Conservation (phyloP, 2,888 invertebrate genomes). For the Augochlorella aurata region DNA sequence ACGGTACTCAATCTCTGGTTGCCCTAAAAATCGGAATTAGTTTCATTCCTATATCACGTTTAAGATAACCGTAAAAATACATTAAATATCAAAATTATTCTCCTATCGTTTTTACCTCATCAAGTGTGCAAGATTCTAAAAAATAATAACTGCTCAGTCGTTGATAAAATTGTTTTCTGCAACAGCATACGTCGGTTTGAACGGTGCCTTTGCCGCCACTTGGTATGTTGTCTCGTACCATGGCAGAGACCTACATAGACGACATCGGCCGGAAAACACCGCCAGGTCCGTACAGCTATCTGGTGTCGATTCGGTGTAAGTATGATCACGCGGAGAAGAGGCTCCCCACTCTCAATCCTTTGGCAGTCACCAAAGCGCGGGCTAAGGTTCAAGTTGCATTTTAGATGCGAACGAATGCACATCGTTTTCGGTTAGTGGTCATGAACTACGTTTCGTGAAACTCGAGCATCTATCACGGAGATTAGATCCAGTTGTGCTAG, state of each 20-base stretch:
- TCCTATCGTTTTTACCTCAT: too few relatives aligned
- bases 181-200: background rate
- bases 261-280: background rate
- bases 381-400: slow-evolving; percentile 81
- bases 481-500: slow-evolving; percentile 37
- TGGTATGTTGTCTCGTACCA: too few relatives aligned
- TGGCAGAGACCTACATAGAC: background rate
- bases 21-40: too few relatives aligned
- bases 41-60: too few relatives aligned
- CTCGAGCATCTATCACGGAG: slow-evolving; percentile 23
- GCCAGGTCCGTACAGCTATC: slow-evolving; percentile 30
- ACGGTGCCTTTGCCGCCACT: too few relatives aligned
- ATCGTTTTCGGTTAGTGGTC: slow-evolving; percentile 74
- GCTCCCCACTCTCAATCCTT: slow-evolving; percentile 51
- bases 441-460: slow-evolving; percentile 59
- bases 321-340: slow-evolving; percentile 12
- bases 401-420: slow-evolving; percentile 81
- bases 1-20: too few relatives aligned
- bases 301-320: slow-evolving; percentile 9
- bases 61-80: too few relatives aligned
- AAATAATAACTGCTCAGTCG: background rate
- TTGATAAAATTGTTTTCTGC: background rate
- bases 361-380: slow-evolving; percentile 76
- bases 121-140: too few relatives aligned
- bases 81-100: too few relatives aligned